A percentile compares a stretch with the other conserved stretches of the same genome.
Evolutionary conservation across 2,113 vertebrate genomes (phyloP).

Genomic region (Dicrurus megarhynchus): DNA sequence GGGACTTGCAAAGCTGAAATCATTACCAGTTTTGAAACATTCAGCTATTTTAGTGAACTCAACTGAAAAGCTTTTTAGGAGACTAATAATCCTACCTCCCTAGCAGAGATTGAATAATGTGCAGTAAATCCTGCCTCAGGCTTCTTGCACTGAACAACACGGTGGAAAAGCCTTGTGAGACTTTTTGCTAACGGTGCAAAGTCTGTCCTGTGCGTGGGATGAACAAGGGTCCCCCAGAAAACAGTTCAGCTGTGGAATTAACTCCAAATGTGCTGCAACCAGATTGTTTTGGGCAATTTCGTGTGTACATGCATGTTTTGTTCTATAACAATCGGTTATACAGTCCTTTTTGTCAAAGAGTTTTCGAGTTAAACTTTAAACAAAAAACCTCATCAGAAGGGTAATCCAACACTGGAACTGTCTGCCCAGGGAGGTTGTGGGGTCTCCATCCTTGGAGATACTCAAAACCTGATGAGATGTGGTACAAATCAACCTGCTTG

Average conservation of each 20-base stretch:
- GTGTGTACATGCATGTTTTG: not conserved
- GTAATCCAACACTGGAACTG: not conserved
- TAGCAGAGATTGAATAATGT: constrained; percentile 3
- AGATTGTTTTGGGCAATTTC: not conserved
- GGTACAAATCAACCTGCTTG: not conserved
- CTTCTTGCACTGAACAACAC: not conserved
- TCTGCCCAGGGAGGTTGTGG: not conserved
- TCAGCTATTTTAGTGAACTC: not conserved
- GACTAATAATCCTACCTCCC: constrained; percentile 15
- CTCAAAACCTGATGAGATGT: not conserved
- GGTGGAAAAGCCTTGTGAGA: not conserved
- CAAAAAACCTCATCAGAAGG: not conserved
- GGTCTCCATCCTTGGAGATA: not conserved
- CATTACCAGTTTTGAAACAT: not conserved
- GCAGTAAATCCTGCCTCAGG: constrained; percentile 24
- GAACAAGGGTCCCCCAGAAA: not conserved
- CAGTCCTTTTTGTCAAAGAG: not conserved
- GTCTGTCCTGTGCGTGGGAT: not conserved
- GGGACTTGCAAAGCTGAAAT: not conserved
- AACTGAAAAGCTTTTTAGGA: not conserved
- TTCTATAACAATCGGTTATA: not conserved
- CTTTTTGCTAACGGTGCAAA: not conserved
- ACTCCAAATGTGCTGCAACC: not conserved
- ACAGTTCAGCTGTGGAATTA: not conserved
- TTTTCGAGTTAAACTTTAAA: not conserved